Percentiles rank a stretch among this genome's conserved stretches.
These are phyloP conservation scores for Nyctibius grandis DNA, from an alignment of 2,797 vertebrate genomes.

Conservation along the genomic window DNA sequence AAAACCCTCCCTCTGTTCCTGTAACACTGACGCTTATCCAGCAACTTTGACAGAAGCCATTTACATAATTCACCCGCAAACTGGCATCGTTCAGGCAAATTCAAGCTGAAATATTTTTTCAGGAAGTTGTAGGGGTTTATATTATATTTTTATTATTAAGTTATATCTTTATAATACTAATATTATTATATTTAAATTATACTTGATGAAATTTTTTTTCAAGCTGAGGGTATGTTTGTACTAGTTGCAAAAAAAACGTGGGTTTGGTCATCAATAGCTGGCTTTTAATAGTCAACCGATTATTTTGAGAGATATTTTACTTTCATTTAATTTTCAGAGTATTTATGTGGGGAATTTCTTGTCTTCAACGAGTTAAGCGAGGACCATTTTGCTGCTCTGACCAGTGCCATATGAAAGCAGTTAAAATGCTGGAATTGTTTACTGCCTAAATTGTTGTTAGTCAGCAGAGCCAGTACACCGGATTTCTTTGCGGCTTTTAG, in stretches of 20 bases:
- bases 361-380: constrained; percentile 25
- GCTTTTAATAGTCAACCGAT: not conserved
- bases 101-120: constrained; percentile 36
- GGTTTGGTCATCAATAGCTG: not conserved
- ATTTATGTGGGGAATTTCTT: not conserved
- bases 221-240: not conserved
- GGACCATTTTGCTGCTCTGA: not conserved
- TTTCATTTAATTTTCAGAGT: not conserved
- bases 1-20: not conserved
- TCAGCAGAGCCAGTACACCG: constrained; percentile 72
- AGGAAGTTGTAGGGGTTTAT: not conserved
- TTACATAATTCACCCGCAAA: constrained; percentile 60
- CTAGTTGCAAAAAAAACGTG: not conserved
- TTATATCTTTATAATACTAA: not conserved
- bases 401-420: constrained; percentile 69
- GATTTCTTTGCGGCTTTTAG: constrained; percentile 76
- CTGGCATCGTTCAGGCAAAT: constrained; percentile 6
- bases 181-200: not conserved
- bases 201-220: not conserved
- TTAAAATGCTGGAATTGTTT: constrained; percentile 76
- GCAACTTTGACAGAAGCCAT: constrained; percentile 43
- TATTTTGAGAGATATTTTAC: not conserved
- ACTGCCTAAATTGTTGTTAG: constrained; percentile 69
- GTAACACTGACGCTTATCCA: constrained; percentile 19
- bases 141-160: not conserved